phyloP scores from a whole-genome alignment of 1,140 invertebrate species.

The Bombus pascuorum region DNA sequence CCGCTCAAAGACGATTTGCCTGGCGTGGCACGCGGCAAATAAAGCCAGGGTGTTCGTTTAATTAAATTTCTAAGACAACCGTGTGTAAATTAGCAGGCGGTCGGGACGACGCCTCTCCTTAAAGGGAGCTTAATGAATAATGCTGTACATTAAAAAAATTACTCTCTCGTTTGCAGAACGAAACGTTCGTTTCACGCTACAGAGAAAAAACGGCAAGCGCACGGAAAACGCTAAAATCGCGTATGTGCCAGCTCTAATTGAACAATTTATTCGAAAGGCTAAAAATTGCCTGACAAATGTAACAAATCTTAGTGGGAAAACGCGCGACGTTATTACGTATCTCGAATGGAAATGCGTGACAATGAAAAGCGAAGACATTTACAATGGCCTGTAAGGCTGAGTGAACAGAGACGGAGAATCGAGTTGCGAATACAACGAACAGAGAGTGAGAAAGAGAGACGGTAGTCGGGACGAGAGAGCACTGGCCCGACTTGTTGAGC shows the following conservation, averaged over 20 bases:
- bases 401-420: background rate
- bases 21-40: background rate
- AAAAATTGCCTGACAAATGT: slow-evolving; percentile 49
- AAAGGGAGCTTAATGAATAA: slow-evolving; percentile 31
- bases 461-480: slow-evolving; percentile 1
- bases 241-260: slow-evolving; percentile 8
- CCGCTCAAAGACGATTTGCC: slow-evolving; percentile 1
- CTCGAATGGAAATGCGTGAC: slow-evolving; percentile 19
- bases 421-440: background rate
- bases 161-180: background rate
- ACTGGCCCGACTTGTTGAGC: slow-evolving; percentile 66
- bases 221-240: background rate
- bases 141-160: background rate
- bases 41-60: slow-evolving; percentile 8
- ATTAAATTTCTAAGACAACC: slow-evolving; percentile 41
- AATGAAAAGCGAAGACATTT: background rate
- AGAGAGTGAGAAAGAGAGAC: background rate
- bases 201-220: background rate
- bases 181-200: too few relatives aligned
- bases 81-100: slow-evolving; percentile 2
- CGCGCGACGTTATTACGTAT: slow-evolving; percentile 42
- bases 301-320: slow-evolving; percentile 43
- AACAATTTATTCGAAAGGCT: slow-evolving; percentile 44
- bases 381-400: background rate
- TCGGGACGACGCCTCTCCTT: background rate